A percentile compares a stretch with the other conserved stretches of the same genome.
Conservation (phyloP, 2,797 vertebrate species). For the Manis crassicaudata region DNA sequence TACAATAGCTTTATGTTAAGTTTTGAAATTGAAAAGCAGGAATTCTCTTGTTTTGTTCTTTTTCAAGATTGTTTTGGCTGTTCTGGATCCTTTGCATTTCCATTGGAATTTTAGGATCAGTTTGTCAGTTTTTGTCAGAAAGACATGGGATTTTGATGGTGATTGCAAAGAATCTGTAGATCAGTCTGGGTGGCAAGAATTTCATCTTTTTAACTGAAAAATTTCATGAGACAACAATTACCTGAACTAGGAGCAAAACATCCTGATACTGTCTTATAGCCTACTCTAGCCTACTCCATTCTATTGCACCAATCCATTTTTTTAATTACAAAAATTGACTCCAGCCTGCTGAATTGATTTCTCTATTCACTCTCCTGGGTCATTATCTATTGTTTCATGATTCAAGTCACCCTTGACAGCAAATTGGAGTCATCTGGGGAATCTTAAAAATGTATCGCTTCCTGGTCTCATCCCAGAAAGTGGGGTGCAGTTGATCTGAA, state of each 20-base stretch:
- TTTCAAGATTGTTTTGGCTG: constrained; percentile 38
- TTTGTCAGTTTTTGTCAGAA: constrained; percentile 44
- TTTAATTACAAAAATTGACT: not conserved
- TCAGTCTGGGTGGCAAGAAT: constrained; percentile 28
- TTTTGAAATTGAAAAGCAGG: constrained; percentile 5
- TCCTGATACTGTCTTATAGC: not conserved
- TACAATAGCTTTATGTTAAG: constrained; percentile 16
- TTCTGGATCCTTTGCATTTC: constrained; percentile 22
- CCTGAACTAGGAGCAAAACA: not conserved
- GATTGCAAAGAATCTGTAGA: not conserved
- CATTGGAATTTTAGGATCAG: constrained; percentile 46
- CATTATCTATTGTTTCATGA: not conserved
- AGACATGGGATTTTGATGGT: constrained; percentile 35
- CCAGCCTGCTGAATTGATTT: not conserved
- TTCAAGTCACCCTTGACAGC: not conserved
- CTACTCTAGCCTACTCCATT: not conserved
- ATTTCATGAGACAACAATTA: not conserved
- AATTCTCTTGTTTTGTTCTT: constrained; percentile 19
- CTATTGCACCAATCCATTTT: not conserved
- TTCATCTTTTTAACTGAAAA: constrained; percentile 27
- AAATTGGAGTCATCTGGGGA: not conserved
- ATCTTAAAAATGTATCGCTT: not conserved
- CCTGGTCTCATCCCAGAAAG: not conserved
- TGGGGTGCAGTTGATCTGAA: not conserved
- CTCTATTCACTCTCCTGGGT: not conserved